phyloP scores from a whole-genome alignment of 2,888 invertebrate genomes.

The Tenthredo mesomela region DNA sequence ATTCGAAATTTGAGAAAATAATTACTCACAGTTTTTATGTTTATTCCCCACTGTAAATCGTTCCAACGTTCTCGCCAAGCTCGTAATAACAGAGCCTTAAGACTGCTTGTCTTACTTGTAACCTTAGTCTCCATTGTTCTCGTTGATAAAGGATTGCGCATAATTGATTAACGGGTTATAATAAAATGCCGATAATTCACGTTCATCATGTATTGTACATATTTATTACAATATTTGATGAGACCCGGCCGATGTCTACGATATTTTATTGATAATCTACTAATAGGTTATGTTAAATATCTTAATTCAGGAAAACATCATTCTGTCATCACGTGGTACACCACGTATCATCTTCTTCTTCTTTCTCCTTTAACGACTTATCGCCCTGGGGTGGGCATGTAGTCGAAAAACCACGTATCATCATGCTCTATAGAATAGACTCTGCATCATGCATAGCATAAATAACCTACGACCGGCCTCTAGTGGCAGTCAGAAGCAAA shows the following conservation, averaged over 20 bases:
- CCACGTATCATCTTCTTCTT: too few species aligned
- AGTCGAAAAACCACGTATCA: too few species aligned
- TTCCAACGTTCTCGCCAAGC: constrained; percentile 98
- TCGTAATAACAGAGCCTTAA: constrained; percentile 88
- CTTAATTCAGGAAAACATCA: too few species aligned
- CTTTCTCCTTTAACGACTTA: too few species aligned
- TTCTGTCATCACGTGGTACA: too few species aligned
- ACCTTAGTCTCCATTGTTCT: constrained; percentile 88
- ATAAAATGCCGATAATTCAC: background rate
- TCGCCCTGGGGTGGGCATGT: too few species aligned
- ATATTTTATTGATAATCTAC: background rate
- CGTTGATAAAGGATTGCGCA: constrained; percentile 61
- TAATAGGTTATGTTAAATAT: background rate
- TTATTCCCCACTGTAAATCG: constrained; percentile 97
- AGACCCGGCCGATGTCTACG: background rate
- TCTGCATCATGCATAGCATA: too few species aligned
- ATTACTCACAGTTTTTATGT: constrained; percentile 90
- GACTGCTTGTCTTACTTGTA: constrained; percentile 90
- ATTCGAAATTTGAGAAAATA: background rate
- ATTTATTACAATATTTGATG: background rate
- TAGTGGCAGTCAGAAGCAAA: too few species aligned
- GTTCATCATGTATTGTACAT: background rate
- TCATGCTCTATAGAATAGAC: too few species aligned
- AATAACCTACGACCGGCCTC: too few species aligned
- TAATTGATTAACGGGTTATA: constrained; percentile 54